These are phyloP conservation scores for Pelodiscus sinensis DNA, from an alignment of 2,113 vertebrate species.

Conservation along the genomic window DNA sequence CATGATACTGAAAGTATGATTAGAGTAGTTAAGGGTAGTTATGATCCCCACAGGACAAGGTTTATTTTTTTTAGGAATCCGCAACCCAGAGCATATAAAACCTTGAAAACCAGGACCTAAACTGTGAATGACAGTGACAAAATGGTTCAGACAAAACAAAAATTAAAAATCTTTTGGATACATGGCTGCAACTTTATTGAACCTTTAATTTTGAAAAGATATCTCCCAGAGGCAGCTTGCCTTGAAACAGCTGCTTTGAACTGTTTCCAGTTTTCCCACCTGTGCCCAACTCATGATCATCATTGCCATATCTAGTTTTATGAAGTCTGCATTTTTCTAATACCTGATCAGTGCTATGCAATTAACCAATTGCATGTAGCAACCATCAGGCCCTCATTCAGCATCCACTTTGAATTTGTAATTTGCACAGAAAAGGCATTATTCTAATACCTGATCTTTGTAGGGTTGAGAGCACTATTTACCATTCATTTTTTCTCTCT, in stretches of 20 bases:
- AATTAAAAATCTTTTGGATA: not conserved
- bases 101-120: not conserved
- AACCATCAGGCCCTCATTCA: not conserved
- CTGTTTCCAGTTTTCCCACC: not conserved
- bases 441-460: not conserved
- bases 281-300: not conserved
- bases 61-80: not conserved
- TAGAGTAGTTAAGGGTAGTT: not conserved
- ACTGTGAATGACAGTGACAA: not conserved
- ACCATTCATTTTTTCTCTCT: not conserved
- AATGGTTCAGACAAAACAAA: not conserved
- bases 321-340: not conserved
- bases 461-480: not conserved
- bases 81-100: not conserved
- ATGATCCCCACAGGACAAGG: not conserved
- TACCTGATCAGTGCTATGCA: not conserved
- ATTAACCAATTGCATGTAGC: not conserved
- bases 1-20: not conserved
- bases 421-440: not conserved
- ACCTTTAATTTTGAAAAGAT: not conserved
- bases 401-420: no score
- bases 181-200: not conserved
- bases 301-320: not conserved
- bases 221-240: not conserved
- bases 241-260: not conserved